Conservation (phyloP, 2,797 vertebrate species). For the Artibeus lituratus region DNA sequence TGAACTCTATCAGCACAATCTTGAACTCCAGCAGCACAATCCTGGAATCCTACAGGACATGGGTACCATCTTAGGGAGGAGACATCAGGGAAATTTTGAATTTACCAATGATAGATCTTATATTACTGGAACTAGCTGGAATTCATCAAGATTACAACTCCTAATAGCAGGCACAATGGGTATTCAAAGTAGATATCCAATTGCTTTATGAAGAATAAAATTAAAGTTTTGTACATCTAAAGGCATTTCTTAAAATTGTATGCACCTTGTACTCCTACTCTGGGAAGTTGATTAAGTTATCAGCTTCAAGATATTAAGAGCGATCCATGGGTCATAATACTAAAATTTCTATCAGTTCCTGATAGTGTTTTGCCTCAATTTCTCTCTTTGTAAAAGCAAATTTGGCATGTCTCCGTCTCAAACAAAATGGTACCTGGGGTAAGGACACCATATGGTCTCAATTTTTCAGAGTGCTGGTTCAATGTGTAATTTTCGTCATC, state of each 20-base stretch:
- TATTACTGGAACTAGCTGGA: not conserved
- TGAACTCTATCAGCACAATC: not conserved
- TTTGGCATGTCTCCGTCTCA: not conserved
- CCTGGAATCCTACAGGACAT: not conserved
- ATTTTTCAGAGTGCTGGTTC: conserved; percentile 14
- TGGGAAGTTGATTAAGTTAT: not conserved
- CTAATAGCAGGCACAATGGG: not conserved
- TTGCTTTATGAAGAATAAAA: not conserved
- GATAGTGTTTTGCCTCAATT: conserved; percentile 30
- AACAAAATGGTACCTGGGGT: not conserved
- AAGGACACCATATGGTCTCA: conserved; percentile 27
- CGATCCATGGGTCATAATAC: not conserved
- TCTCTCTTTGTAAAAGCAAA: conserved; percentile 44
- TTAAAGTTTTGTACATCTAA: not conserved
- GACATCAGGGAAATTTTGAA: not conserved
- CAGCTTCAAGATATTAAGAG: not conserved
- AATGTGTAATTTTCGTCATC: not conserved
- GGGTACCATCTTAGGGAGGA: not conserved
- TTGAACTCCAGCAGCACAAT: not conserved
- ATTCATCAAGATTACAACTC: not conserved
- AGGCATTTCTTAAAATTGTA: not conserved
- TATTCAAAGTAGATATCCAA: not conserved
- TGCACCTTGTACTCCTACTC: not conserved
- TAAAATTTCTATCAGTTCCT: not conserved
- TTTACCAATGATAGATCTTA: not conserved